Conservation (phyloP, 2,113 vertebrate genomes). For the Sminthopsis crassicaudata region DNA sequence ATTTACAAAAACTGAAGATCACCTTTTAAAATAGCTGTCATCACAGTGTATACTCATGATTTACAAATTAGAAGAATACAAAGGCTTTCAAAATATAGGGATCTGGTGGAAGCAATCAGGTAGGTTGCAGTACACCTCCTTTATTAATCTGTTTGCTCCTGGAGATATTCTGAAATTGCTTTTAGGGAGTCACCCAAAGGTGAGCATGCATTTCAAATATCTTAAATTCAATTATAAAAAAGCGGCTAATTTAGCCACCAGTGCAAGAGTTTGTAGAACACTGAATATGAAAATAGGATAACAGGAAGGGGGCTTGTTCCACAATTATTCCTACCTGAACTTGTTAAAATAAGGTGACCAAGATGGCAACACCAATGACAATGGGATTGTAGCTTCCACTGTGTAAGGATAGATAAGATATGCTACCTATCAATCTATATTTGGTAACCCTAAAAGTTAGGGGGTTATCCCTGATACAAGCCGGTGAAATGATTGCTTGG, state of each 20-base stretch:
- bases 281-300: not conserved
- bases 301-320: not conserved
- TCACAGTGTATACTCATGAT: not conserved
- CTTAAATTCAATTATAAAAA: not conserved
- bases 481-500: not conserved
- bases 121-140: not conserved
- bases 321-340: not conserved
- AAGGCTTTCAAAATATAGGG: not conserved
- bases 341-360: not conserved
- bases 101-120: not conserved
- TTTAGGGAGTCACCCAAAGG: not conserved
- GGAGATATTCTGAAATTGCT: not conserved
- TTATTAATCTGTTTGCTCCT: not conserved
- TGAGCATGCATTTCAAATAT: not conserved
- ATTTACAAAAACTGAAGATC: not conserved
- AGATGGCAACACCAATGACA: not conserved
- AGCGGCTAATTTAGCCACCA: not conserved
- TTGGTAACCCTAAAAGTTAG: not conserved
- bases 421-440: not conserved
- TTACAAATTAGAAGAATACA: not conserved
- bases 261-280: not conserved
- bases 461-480: not conserved
- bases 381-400: not conserved
- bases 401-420: not conserved
- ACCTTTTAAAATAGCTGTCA: not conserved